Evolutionary conservation across 1,140 invertebrate genomes (phyloP).

Genomic region (Vanessa atalanta): DNA sequence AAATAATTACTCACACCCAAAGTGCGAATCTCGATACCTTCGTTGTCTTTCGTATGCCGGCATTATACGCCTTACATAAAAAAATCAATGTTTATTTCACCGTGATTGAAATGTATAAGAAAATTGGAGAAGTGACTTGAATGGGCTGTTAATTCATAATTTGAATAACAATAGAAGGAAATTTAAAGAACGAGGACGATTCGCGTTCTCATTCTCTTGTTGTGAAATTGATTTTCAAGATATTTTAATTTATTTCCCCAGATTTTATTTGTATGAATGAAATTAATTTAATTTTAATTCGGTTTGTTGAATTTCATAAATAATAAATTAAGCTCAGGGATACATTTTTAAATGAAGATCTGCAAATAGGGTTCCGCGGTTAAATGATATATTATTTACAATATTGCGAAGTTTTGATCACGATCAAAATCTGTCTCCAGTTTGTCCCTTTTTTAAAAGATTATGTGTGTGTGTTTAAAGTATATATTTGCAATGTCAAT

Average conservation of each 20-base stretch:
- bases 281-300: background rate
- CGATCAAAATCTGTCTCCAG: too few relatives aligned
- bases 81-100: background rate
- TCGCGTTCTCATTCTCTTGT: conserved; percentile 23
- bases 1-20: too few relatives aligned
- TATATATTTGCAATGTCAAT: too few relatives aligned
- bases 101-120: conserved; percentile 3
- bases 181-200: conserved; percentile 49
- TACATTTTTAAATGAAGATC: background rate
- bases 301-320: conserved; percentile 4
- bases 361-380: background rate
- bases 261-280: conserved; percentile 17
- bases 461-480: too few relatives aligned
- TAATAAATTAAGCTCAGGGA: background rate
- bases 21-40: too few relatives aligned
- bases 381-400: background rate
- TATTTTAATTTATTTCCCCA: conserved; percentile 26
- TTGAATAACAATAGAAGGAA: conserved; percentile 67
- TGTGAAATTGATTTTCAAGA: conserved; percentile 35
- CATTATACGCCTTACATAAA: background rate
- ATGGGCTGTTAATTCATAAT: conserved; percentile 68
- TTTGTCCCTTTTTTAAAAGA: too few relatives aligned
- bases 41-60: too few relatives aligned
- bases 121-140: conserved; percentile 57
- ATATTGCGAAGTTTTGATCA: too few relatives aligned